Base-by-base conservation (phyloP, 2,797 vertebrate genomes). In the Melopsittacus undulatus region DNA sequence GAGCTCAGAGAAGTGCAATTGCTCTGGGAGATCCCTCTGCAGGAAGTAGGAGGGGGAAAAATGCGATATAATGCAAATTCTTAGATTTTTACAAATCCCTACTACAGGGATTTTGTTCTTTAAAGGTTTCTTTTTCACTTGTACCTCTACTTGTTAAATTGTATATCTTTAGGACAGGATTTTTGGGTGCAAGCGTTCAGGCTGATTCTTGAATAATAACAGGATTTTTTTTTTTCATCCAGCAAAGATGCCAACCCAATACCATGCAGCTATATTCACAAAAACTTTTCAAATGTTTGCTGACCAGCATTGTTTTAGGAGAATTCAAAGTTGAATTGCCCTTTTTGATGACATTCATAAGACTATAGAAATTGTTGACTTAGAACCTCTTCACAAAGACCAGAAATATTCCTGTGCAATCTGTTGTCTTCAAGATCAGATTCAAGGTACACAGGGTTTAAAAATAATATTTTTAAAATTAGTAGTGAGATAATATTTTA, bases 1-100 rank as follows among this genome's bases (percentile, higher is more conserved):
- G 78, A 79, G 49, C 66, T 93, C 68, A 67, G 6, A 92, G 87
- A 89, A 79, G 36, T 68, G 66, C 72, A 78, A 83, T 95, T 91
- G 89, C 92, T 91, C 75, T 48, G 54, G 75, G 29, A 90, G 30
- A 86, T 81, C 45, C 74, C 75, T 84, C 77, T 27, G 42, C 67
- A 89, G 70, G 83, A 93, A 96, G 70, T 5, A 86, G 80, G 73
- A 83, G 46, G 67, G 84, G 83, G 68, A 78, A 27, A 83, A 95
- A 76, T 45, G 34, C 83, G 73, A 89, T 95, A 66, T 79, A 92
- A 96, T 95, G 90, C 78, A 97, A 95, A 92, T 97, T 96, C 93
- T 95, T 42, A 56, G 70, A 93, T 40, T 92, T 49, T 92, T 88
- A 89, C n/a, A 92, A 96, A 95, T 87, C 48, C 43, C 27, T 48